Conservation (phyloP, 2,888 invertebrate species). For the Ommatoiulus sabulosus region DNA sequence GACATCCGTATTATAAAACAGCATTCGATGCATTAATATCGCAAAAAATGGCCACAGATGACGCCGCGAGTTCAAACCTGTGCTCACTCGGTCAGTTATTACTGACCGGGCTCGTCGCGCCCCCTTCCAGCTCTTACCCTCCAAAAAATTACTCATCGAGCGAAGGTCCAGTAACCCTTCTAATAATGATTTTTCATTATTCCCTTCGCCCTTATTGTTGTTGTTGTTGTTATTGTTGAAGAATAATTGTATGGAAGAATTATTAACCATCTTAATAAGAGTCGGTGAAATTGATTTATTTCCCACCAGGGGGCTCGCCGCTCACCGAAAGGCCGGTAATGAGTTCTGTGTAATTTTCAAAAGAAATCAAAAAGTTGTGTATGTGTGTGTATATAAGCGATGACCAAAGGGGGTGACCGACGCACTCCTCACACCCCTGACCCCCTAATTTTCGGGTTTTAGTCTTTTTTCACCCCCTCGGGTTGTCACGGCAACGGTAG, state of each 20-base stretch:
- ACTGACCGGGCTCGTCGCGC: neutral
- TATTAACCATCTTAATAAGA: conserved; percentile 58
- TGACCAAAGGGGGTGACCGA: neutral
- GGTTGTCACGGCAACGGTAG: conserved; percentile 48
- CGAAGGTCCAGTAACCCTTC: conserved; percentile 15
- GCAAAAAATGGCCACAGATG: no score
- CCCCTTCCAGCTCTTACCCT: neutral
- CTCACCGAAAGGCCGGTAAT: neutral
- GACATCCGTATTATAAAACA: no score
- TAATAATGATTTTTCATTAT: conserved; percentile 40
- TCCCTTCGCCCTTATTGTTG: conserved; percentile 3
- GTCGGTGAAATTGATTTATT: conserved; percentile 58
- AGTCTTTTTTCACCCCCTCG: neutral
- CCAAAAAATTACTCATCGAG: neutral
- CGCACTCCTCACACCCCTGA: neutral
- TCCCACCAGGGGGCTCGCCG: conserved; percentile 52
- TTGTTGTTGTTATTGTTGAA: conserved; percentile 39
- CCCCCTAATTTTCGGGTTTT: neutral
- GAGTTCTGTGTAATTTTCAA: conserved; percentile 20
- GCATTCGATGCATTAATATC: no score
- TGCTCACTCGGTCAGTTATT: no score
- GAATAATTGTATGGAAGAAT: conserved; percentile 51
- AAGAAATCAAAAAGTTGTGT: conserved; percentile 19
- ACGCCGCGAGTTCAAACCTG: neutral
- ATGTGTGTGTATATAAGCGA: neutral